Percentiles rank a stretch among this genome's conserved stretches.
These are phyloP conservation scores for Phragmatobia fuliginosa DNA, from an alignment of 2,888 invertebrate genomes.

Conservation along the genomic window DNA sequence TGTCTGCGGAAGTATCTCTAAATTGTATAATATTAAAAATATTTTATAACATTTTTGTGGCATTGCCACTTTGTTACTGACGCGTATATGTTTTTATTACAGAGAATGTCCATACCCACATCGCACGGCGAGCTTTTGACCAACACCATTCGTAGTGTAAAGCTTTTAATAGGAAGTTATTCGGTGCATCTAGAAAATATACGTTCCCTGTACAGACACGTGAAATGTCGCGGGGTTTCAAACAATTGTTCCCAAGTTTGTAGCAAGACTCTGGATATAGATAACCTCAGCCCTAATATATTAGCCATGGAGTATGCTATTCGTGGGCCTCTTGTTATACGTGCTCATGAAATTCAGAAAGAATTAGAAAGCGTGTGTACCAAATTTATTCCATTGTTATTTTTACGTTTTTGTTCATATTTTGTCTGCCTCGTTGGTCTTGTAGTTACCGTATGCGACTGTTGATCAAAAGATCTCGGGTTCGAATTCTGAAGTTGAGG, in stretches of 20 bases:
- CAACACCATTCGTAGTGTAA: neutral
- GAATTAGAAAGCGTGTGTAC: slow-evolving; percentile 91
- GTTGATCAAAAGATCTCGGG: too few relatives aligned
- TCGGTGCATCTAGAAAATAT: neutral
- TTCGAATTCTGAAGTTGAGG: too few relatives aligned
- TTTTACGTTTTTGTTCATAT: too few relatives aligned
- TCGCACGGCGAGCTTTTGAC: slow-evolving; percentile 29
- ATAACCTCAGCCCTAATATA: slow-evolving; percentile 96
- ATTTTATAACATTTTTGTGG: neutral
- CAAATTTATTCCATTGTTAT: neutral
- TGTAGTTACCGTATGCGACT: too few relatives aligned
- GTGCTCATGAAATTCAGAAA: slow-evolving; percentile 97
- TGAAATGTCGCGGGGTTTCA: neutral
- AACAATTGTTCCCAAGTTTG: neutral
- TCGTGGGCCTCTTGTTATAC: slow-evolving; percentile 96
- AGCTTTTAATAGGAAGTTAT: neutral
- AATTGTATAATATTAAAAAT: too few relatives aligned
- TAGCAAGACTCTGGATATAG: slow-evolving; percentile 76
- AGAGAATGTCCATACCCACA: neutral
- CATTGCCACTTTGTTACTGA: neutral
- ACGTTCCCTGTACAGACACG: neutral
- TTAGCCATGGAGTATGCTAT: slow-evolving; percentile 98
- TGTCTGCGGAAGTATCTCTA: too few relatives aligned
- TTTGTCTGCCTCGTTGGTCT: too few relatives aligned
- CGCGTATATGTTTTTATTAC: neutral